Conservation (phyloP, 2,113 vertebrate species). For the Calyptomena viridis region DNA sequence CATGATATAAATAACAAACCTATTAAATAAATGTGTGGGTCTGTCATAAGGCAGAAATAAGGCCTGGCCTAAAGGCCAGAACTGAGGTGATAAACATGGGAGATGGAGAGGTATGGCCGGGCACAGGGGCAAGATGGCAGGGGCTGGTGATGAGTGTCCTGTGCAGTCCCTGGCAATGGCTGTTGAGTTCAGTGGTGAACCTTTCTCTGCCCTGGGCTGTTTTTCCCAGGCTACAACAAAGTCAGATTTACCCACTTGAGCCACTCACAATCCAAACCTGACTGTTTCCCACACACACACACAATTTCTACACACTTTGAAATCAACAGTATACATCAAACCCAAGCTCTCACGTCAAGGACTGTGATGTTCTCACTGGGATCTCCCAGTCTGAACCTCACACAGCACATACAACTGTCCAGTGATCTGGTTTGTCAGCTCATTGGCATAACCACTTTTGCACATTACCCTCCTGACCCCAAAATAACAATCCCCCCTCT, state of each 20-base stretch:
- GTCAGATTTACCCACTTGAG: background rate
- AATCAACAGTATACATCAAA: conserved; percentile 47
- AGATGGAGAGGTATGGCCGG: background rate
- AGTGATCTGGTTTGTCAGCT: conserved; percentile 55
- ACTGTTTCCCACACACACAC: background rate
- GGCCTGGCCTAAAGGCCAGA: background rate
- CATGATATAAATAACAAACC: background rate
- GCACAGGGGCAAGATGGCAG: background rate
- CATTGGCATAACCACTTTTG: conserved; percentile 41
- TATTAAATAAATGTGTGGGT: background rate
- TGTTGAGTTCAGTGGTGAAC: background rate
- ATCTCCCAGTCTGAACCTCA: conserved; percentile 39
- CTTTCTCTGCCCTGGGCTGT: background rate
- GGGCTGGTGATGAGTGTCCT: background rate
- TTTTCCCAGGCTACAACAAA: background rate
- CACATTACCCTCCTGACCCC: conserved; percentile 43
- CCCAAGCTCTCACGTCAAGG: background rate
- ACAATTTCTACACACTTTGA: background rate
- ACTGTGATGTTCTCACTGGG: background rate
- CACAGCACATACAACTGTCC: conserved; percentile 17
- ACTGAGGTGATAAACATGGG: accelerated
- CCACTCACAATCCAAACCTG: background rate
- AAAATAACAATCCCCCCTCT: background rate
- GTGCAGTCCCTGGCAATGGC: background rate
- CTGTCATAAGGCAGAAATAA: accelerated